A percentile compares a stretch with the other conserved stretches of the same genome.
Conservation (phyloP, 1,140 invertebrate genomes). For the Rhopalosiphum padi region DNA sequence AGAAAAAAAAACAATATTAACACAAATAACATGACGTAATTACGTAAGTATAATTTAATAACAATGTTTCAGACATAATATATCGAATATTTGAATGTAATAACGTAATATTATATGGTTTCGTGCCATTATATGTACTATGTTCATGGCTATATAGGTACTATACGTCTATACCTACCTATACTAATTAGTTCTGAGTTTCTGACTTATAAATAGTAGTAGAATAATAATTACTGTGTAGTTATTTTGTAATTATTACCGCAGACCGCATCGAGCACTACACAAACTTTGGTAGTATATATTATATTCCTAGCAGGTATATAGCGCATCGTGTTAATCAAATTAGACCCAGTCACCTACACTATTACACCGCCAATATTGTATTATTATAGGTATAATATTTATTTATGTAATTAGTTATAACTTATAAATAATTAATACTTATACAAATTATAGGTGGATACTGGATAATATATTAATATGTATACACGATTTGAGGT, state of each 20-base stretch:
- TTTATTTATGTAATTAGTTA: background rate
- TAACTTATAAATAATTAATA: background rate
- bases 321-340: background rate
- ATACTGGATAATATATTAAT: background rate
- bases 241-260: background rate
- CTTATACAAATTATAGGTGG: background rate
- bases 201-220: slow-evolving; percentile 1
- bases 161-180: background rate
- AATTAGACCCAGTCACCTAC: background rate
- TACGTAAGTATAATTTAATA: background rate
- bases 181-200: background rate
- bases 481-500: background rate
- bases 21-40: background rate
- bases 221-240: background rate
- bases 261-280: background rate
- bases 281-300: background rate
- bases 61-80: background rate
- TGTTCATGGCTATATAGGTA: background rate
- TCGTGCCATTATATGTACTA: background rate
- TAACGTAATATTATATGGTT: slow-evolving; percentile 9
- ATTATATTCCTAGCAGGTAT: background rate
- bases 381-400: background rate
- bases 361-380: background rate
- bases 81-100: background rate
- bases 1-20: background rate